Evolutionary conservation across 1,140 invertebrate genomes (phyloP), one percentile per base, ranked within the genome.

Genomic region (Procambarus clarkii): DNA sequence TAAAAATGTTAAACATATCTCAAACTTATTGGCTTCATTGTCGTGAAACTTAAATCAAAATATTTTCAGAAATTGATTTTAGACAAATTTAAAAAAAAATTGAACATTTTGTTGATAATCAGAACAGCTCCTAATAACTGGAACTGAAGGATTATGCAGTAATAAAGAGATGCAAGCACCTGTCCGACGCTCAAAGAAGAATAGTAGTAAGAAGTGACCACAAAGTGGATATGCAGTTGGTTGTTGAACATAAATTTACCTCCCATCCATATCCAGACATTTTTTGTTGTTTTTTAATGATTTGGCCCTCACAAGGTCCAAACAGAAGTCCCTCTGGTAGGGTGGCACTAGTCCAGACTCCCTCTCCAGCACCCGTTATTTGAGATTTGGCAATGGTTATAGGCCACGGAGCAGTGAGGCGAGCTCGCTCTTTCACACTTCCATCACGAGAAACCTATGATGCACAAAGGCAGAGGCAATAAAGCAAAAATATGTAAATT

Each of bases 271-370:
- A 88, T 60, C 78, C 77, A 34, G 86, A 45, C 9, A 48, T 69
- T 69, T n/a, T 48, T n/a, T 80, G 18, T 8, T 24, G 48, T 34
- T 48, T 46, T 15, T 45, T 64, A 4, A 78, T 48, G 50, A 88
- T 69, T 24, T 80, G 18, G 9, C 81, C 87, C 21, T 89, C 92
- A 86, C 50, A 85, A 64, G 77, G 87, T 21, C 80, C 92, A 91
- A 83, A 90, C 34, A 88, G 88, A 44, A 85, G 74, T n/a, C 87
- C 87, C 78, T 71, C 86, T 50, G 69, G 88, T 8, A 90, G 69
- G 9, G n/a, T 50, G 34, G 88, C 88, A 78, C 58, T 76, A 8
- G 88, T 90, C 64, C 45, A 74, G 2, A 90, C 80, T 8, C 88
- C 88, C 24, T 83, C 50, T 46, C 71, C 88, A n/a, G 80, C 80